Conservation (phyloP, 1,140 invertebrate species). For the Heliothis subflexa region DNA sequence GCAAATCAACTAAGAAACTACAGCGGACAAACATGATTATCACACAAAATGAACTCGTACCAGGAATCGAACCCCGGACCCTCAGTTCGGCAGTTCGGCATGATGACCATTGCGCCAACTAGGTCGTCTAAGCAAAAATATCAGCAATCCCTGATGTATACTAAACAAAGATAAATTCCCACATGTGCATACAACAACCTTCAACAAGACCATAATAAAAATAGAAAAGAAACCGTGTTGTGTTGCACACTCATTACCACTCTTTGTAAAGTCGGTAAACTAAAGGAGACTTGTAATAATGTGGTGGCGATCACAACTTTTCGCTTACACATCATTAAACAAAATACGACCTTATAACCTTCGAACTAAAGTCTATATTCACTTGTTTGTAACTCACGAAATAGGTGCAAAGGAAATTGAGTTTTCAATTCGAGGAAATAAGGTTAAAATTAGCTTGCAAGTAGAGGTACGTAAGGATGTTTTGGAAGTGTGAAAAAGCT, state of each 20-base stretch:
- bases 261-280: constrained; percentile 23
- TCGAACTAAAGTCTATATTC: background rate
- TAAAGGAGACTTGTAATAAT: constrained; percentile 17
- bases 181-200: background rate
- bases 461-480: background rate
- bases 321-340: background rate
- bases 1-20: no score
- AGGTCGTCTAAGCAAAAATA: background rate
- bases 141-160: background rate
- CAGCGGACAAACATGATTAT: no score
- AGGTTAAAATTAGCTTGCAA: background rate
- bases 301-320: constrained; percentile 8
- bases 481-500: constrained; percentile 1
- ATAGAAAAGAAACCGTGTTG: background rate
- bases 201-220: constrained; percentile 23
- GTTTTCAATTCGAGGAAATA: background rate
- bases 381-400: no score
- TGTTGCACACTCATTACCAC: constrained; percentile 16
- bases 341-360: background rate
- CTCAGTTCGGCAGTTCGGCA: no score
- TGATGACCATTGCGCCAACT: no score
- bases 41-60: no score
- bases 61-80: no score
- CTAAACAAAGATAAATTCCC: background rate
- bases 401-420: background rate